phyloP scores from a whole-genome alignment of 2,797 vertebrate genomes.

The Pipistrellus nathusii region DNA sequence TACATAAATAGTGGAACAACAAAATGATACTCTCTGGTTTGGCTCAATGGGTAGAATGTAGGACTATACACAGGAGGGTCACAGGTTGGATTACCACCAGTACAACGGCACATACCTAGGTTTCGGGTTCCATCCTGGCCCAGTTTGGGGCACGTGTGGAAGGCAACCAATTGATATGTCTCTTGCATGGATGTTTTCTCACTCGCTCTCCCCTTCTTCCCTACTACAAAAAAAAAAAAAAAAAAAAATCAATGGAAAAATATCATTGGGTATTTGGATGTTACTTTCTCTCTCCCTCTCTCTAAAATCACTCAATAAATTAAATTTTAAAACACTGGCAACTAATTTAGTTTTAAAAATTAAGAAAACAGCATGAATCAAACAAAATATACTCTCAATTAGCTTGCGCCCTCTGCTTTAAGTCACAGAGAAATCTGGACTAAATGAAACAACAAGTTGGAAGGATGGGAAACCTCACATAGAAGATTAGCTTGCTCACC shows the following conservation, averaged over 20 bases:
- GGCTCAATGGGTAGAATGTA: no score
- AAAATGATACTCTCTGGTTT: not conserved
- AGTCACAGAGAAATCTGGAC: not conserved
- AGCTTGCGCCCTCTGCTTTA: not conserved
- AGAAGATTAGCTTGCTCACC: not conserved
- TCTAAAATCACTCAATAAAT: not conserved
- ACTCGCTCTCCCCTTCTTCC: not conserved
- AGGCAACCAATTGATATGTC: no score
- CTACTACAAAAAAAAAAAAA: no score
- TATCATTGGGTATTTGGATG: not conserved
- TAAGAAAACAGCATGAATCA: conserved; percentile 9
- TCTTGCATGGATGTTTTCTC: no score
- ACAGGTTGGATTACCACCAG: no score
- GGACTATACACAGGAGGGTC: no score
- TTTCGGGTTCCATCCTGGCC: no score
- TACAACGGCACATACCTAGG: no score
- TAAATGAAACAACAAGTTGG: not conserved
- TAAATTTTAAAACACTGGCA: not conserved
- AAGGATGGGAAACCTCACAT: not conserved
- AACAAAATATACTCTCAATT: not conserved
- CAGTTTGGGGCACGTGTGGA: no score
- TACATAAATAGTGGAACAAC: not conserved
- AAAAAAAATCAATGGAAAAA: no score
- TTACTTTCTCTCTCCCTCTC: not conserved
- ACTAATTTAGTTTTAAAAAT: conserved; percentile 11